Evolutionary conservation across 2,888 invertebrate genomes (phyloP), one percentile per base, ranked within the genome.

Genomic region (Bibio marci): DNA sequence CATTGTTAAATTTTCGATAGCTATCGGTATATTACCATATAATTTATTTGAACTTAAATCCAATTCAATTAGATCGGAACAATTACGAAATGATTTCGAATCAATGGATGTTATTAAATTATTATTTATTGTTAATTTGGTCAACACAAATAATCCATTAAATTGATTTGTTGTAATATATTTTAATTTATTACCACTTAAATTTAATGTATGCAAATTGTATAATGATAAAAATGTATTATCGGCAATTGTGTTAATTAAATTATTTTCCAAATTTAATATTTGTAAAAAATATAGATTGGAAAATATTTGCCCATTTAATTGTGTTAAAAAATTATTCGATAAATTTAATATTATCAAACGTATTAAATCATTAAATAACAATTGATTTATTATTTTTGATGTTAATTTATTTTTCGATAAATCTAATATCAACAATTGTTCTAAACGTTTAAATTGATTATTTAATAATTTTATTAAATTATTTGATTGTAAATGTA

Each of bases 31-130:
- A 48, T 77, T 72, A 43, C 73, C 69, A 22, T 6, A 6, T 47
- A 91, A 64, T 50, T 82, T 79, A 65, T 91, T 91, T 15, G 85
- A 83, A 56, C 86, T 86, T 40, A 91, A 64, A 61, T 90, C 90
- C 39, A 92, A 65, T 56, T 90, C 91, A 63, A 87, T 87, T 19
- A 90, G 64, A 51, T 85, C 82, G 3, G 81, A 85, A 54, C 82
- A 88, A 59, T 90, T 90, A 56, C 80, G 79, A 53, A 90, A 87
- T 25, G 87, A 81, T 55, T 78, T 74, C 25, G 74, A 65, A 55
- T 87, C 82, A 47, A 87, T 73, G 50, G 70, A 77, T 44, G 76
- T 76, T 39, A 90, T 76, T 48, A 80, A 66, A 63, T 90, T 90
- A 52, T 86, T 85, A 53, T 86, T 86, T 19, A 90, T 64, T 27